Percentiles rank a stretch among this genome's conserved stretches.
Evolutionary conservation across 1,140 invertebrate genomes (phyloP).

Genomic region (Acyrthosiphon pisum): DNA sequence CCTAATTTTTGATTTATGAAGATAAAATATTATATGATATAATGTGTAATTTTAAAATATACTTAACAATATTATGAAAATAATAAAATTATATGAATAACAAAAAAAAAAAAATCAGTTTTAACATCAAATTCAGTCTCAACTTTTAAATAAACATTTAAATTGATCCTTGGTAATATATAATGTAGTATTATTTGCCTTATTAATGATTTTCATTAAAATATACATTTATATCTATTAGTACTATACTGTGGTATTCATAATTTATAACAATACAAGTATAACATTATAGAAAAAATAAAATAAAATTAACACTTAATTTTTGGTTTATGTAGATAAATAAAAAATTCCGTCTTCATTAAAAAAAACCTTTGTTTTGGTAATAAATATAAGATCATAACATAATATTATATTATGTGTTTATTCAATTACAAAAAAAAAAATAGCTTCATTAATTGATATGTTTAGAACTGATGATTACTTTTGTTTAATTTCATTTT

Average conservation of each 20-base stretch:
- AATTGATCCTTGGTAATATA: slow-evolving; percentile 17
- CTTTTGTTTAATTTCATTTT: slow-evolving; percentile 7
- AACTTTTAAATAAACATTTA: no score
- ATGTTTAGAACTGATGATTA: slow-evolving; percentile 20
- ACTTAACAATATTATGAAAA: no score
- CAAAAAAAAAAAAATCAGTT: no score
- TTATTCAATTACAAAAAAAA: neutral
- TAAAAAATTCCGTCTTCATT: slow-evolving; percentile 8
- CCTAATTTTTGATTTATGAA: no score
- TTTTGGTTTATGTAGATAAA: neutral
- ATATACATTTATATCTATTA: neutral
- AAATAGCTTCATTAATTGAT: slow-evolving; percentile 23
- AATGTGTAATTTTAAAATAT: no score
- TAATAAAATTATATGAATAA: no score
- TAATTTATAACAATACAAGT: neutral
- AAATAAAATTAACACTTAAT: neutral
- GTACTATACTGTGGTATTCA: slow-evolving; percentile 2
- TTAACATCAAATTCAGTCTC: no score
- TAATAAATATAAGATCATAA: slow-evolving; percentile 22
- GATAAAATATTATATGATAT: no score
- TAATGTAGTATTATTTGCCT: slow-evolving; percentile 11
- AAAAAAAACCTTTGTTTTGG: neutral
- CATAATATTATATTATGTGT: slow-evolving; percentile 6
- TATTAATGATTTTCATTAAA: slow-evolving; percentile 23
- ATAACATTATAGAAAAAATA: neutral